A percentile compares a stretch with the other conserved stretches of the same genome.
Evolutionary conservation across 2,888 invertebrate genomes (phyloP).

Genomic region (Adelognathus sp.): DNA sequence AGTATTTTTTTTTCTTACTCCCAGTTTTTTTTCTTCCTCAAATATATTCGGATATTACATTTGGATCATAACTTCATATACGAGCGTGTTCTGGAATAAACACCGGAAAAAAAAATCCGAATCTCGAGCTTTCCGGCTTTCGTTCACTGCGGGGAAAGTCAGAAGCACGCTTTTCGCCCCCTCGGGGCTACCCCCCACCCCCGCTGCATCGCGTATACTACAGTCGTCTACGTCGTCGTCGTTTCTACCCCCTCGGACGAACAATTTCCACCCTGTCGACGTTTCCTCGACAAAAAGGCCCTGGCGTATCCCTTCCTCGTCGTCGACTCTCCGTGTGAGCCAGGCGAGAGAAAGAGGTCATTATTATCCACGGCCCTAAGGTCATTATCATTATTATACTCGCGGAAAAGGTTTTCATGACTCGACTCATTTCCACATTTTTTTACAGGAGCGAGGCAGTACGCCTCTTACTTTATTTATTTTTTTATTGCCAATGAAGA

Average conservation of each 20-base stretch:
- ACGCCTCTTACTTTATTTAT: not conserved
- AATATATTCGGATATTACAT: slow-evolving; percentile 19
- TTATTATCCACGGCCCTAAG: slow-evolving; percentile 70
- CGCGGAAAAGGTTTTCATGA: slow-evolving; percentile 70
- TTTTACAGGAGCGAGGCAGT: slow-evolving; percentile 11
- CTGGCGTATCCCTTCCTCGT: slow-evolving; percentile 65
- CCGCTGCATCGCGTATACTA: too few relatives aligned
- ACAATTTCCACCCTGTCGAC: slow-evolving; percentile 44
- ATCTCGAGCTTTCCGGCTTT: slow-evolving; percentile 19
- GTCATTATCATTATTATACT: slow-evolving; percentile 73
- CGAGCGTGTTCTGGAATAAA: slow-evolving; percentile 4
- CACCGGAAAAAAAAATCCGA: slow-evolving; percentile 33
- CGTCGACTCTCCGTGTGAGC: slow-evolving; percentile 36
- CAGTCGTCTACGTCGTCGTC: slow-evolving; percentile 22
- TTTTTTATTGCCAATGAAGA: slow-evolving; percentile 50
- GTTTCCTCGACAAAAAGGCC: slow-evolving; percentile 63
- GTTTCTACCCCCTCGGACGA: slow-evolving; percentile 44
- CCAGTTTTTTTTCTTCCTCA: not conserved
- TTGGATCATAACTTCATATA: not conserved
- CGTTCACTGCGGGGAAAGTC: slow-evolving; percentile 8
- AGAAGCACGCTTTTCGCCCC: slow-evolving; percentile 30
- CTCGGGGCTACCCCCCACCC: slow-evolving; percentile 7
- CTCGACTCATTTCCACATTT: slow-evolving; percentile 56
- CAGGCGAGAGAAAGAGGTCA: slow-evolving; percentile 66
- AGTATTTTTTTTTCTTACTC: not conserved